Conservation (phyloP, 2,888 invertebrate genomes). For the Drosophila falleni region DNA sequence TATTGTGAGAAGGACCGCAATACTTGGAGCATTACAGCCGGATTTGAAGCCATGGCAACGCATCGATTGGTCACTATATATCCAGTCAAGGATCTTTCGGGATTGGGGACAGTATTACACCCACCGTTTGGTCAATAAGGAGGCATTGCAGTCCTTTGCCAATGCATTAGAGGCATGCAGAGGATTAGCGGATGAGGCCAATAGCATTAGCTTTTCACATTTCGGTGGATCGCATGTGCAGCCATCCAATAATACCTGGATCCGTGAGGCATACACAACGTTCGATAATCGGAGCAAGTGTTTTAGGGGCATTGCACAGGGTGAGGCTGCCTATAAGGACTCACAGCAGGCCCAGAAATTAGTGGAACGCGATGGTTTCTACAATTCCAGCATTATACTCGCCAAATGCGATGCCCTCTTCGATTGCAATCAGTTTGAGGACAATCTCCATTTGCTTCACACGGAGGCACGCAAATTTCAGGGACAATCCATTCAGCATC, state of each 20-base stretch:
- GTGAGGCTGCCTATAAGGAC: conserved; percentile 67
- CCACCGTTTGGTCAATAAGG: conserved; percentile 9
- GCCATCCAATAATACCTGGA: neutral
- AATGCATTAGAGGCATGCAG: conserved; percentile 30
- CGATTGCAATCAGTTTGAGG: conserved; percentile 79
- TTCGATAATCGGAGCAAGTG: conserved; percentile 34
- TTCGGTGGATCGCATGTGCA: neutral
- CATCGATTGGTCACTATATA: conserved; percentile 43
- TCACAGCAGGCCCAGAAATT: conserved; percentile 56
- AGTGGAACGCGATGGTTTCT: neutral
- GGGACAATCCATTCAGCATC: neutral
- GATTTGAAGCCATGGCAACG: conserved; percentile 55
- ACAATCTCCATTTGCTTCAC: conserved; percentile 63
- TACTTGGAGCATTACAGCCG: conserved; percentile 10
- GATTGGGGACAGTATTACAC: conserved; percentile 53
- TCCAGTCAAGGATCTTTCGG: conserved; percentile 40
- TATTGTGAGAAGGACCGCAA: neutral
- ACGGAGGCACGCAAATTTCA: conserved; percentile 49
- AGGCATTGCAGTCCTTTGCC: conserved; percentile 29
- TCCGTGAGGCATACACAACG: neutral
- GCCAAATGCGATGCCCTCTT: conserved; percentile 76
- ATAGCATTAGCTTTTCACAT: neutral
- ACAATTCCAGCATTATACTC: conserved; percentile 40
- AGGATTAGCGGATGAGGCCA: too few species aligned
- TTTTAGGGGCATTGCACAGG: conserved; percentile 68